Evolutionary conservation across 2,797 vertebrate species (phyloP), one percentile per base, ranked within the genome.

Genomic region (Emydoidea blandingii): DNA sequence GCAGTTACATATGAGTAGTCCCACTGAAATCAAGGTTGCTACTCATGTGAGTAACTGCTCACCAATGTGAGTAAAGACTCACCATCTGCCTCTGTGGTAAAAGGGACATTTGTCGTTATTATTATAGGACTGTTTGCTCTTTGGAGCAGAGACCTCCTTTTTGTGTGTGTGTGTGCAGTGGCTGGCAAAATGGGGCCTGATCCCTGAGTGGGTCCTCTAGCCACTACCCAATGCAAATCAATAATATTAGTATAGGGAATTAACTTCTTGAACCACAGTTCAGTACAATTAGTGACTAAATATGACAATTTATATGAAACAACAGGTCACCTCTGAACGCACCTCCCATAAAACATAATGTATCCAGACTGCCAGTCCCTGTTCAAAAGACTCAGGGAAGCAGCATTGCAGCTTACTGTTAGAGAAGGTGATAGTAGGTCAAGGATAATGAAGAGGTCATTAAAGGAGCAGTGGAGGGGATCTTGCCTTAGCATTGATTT

Each of bases 261-360:
- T 87, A 92, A 89, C 85, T 49, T 41, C 81, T 85, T 91, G 92
- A 90, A 79, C 87, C 0, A 8, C 85, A 62, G 56, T 90, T 94
- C 87, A 88, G 44, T 79, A 88, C 74, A 56, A 95, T 96, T 97
- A 97, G 88, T 72, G 95, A 97, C 94, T 62, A 95, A 92, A 95
- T 96, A 95, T 86, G 93, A 94, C 88, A 83, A 92, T 86, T 76
- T n/a, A 56, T 49, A 52, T 54, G 50, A 54, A 76, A 56, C 68
- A 78, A 41, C 68, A 74, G 41, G 83, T 94, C 62, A 41, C 82
- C 18, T 83, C 59, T 91, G 95, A 89, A n/a, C 91, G 88, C 54
- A 27, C 84, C 88, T 90, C 74, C 50, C 91, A 92, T 88, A 91
- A 85, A 95, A 88, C 88, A 95, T 94, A 94, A 88, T 90, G 96